These are phyloP conservation scores for Phaetusa simplex DNA, from an alignment of 2,113 vertebrate species.

Conservation along the genomic window DNA sequence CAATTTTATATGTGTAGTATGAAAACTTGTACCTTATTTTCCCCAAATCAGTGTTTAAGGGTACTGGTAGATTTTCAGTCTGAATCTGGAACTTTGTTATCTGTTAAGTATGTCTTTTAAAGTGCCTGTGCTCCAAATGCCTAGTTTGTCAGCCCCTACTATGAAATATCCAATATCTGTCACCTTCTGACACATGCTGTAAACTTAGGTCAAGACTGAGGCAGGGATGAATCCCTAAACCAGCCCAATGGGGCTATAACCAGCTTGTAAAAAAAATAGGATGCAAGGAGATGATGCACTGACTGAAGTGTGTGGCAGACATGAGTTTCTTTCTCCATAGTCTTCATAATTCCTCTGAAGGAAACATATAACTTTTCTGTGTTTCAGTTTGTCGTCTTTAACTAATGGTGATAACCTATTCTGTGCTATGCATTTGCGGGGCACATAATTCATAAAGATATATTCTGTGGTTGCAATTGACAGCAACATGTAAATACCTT, in stretches of 20 bases:
- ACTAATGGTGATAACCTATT: not conserved
- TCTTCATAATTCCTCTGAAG: not conserved
- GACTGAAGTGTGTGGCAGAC: not conserved
- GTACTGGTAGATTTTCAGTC: not conserved
- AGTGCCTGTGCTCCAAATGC: not conserved
- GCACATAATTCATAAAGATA: not conserved
- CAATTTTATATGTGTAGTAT: not conserved
- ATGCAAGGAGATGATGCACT: not conserved
- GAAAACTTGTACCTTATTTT: not conserved
- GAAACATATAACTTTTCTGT: not conserved
- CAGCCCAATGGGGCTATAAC: not conserved
- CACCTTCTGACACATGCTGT: not conserved
- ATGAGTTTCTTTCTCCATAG: not conserved
- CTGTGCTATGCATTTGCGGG: not conserved
- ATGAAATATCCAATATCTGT: not conserved
- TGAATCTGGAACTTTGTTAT: accelerated
- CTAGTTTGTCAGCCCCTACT: not conserved
- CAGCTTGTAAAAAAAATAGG: not conserved
- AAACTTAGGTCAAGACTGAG: not conserved
- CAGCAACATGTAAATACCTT: not conserved
- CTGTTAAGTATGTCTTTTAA: not conserved
- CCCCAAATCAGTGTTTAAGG: not conserved
- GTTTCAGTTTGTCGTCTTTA: not conserved
- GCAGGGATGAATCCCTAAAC: not conserved
- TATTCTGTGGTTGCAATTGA: not conserved